phyloP scores from a whole-genome alignment of 2,888 invertebrate genomes.

The Apocheima hispidaria region DNA sequence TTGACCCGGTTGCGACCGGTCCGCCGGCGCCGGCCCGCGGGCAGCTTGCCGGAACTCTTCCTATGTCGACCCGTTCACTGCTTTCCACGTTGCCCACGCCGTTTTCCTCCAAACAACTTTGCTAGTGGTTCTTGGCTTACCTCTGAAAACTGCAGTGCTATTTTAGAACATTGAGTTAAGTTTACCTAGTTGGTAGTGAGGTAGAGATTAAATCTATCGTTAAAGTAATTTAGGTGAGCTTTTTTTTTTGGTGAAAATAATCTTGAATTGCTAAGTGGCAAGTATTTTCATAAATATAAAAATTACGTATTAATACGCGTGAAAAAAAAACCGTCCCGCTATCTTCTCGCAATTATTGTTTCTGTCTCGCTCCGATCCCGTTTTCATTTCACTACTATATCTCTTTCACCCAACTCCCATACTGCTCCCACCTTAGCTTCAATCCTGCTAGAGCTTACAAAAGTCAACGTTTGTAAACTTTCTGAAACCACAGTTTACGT shows the following conservation, averaged over 20 bases:
- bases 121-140: background rate
- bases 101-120: background rate
- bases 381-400: too few species aligned
- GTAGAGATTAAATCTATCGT: background rate
- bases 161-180: background rate
- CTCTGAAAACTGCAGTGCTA: background rate
- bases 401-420: too few species aligned
- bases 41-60: conserved; percentile 64
- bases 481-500: background rate
- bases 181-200: background rate
- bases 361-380: too few species aligned
- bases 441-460: too few species aligned
- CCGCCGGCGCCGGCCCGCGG: conserved; percentile 39
- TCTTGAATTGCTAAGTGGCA: too few species aligned
- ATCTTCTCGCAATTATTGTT: too few species aligned
- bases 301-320: too few species aligned
- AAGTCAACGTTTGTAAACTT: background rate
- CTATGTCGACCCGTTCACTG: conserved; percentile 51
- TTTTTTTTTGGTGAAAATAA: too few species aligned
- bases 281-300: too few species aligned
- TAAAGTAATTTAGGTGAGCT: too few species aligned
- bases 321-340: too few species aligned
- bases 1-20: conserved; percentile 74
- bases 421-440: too few species aligned
- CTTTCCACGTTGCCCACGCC: conserved; percentile 28